These are phyloP conservation scores for Cosmia pyralina DNA, from an alignment of 2,888 invertebrate species.

Conservation along the genomic window DNA sequence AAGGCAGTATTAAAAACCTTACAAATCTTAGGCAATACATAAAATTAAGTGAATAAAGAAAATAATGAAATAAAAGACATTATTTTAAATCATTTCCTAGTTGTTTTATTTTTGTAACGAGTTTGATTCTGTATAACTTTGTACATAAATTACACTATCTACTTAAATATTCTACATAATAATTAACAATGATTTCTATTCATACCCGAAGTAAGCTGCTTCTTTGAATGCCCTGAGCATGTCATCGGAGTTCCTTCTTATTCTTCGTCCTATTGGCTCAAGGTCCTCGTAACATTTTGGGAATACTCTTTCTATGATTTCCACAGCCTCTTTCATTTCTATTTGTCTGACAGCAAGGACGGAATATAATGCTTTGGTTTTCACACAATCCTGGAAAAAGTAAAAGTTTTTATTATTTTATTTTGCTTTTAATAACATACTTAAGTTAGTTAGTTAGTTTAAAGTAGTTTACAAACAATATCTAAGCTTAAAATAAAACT, in stretches of 20 bases:
- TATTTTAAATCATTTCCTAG: constrained; percentile 83
- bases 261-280: constrained; percentile 96
- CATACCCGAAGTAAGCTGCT: constrained; percentile 94
- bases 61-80: constrained; percentile 89
- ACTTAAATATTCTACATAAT: constrained; percentile 27
- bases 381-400: constrained; percentile 94
- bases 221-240: constrained; percentile 94
- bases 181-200: constrained; percentile 69
- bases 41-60: constrained; percentile 77
- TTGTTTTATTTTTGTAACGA: constrained; percentile 77
- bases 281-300: constrained; percentile 97
- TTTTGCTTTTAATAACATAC: no score
- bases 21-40: constrained; percentile 78
- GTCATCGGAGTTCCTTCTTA: constrained; percentile 94
- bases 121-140: constrained; percentile 60
- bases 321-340: constrained; percentile 92
- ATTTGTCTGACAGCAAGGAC: constrained; percentile 95
- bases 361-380: constrained; percentile 95
- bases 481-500: no score
- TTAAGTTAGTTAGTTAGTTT: no score
- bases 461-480: no score
- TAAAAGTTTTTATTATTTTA: no score
- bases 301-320: constrained; percentile 96
- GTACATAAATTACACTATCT: constrained; percentile 54
- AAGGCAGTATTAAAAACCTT: constrained; percentile 79